Base-by-base conservation (phyloP, 2,113 vertebrate species). In the Cynoglossus semilaevis region DNA sequence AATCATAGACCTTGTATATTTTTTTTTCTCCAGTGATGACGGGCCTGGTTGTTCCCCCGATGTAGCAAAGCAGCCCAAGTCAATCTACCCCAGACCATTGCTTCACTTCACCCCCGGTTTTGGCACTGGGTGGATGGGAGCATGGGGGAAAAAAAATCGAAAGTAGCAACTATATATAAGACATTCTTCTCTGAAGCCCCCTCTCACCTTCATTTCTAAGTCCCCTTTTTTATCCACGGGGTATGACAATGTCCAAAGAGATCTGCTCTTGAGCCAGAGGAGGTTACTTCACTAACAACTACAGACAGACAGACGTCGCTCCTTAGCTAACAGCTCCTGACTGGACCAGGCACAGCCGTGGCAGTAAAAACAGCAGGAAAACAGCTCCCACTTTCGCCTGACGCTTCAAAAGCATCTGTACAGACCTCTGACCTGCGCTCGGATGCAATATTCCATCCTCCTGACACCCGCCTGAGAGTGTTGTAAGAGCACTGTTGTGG, bases 21-120 rank as follows among this genome's bases (percentile, higher is more conserved):
- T 91, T 76, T 90, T 90, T 86, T 81, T 85, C 90, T 95, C 51
- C 89, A 98, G 97, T 95, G 84, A 98, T 98, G 95, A 93, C 94
- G 36, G 94, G 96, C 77, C 92, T 97, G n/a, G n/a, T 97, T 13
- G 93, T 96, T 51, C 96, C 92, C 82, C 94, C 93, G 7, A 98
- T 98, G 97, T 97, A 94, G 92, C 90, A 86, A 82, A 84, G 49
- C 72, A 76, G 22, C 69, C 81, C 63, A 16, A 15, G 67, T 59
- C 53, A 62, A 63, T 67, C 70, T 74, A 72, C 77, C 79, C 75
- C 83, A 80, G 81, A 84, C 81, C 80, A 71, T n/a, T 77, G 71
- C 75, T 75, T 78, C 79, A 81, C 72, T 80, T 81, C 84, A 63
- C 61, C 81, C 77, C 51, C 80, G 70, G 4, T 69, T 76, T 81